Base-by-base conservation (phyloP, 2,113 vertebrate species). In the Oreochromis aureus region DNA sequence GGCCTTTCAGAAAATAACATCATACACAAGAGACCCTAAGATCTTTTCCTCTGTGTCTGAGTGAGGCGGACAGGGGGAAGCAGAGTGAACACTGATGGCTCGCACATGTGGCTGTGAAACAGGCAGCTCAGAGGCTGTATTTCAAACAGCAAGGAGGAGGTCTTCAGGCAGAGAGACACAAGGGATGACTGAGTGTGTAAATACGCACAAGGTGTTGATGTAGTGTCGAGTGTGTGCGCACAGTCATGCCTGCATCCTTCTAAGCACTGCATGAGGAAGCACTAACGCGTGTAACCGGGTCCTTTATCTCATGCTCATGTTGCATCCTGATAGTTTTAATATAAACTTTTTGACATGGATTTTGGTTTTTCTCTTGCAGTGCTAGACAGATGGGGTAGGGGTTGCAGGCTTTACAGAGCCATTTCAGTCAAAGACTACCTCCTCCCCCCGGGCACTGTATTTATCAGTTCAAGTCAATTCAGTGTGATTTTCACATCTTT, bases 91-190 rank as follows among this genome's bases (percentile, higher is more conserved):
- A 58, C 89, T 87, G 91, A 93, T 94, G 93, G 92, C 87, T 94
- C 87, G 6, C 95, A 96, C 85, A 94, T 95, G 91, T 93, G 90
- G 91, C 89, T 76, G 88, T 19, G 81, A 83, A 91, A 32, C 34
- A 87, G 83, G 87, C 81, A 39, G 90, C 90, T 83, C 84, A 85
- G 83, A 87, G 48, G 61, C 46, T 56, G 87, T 54, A 84, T 92
- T 92, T 94, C 84, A 93, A 93, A 93, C 90, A 86, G 91, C 66
- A 9, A 86, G 85, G 79, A 92, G 93, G 91, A 93, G 87, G 92
- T 87, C 83, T 87, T 76, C 78, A 69, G 87, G 81, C 87, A 22
- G 73, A 90, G 32, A 71, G 88, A 92, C 87, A 89, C 86, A 82
- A 87, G 86, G 86, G 90, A 91, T 89, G 91, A 89, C 89, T 87